Percentiles rank a stretch among this genome's conserved stretches.
phyloP scores from a whole-genome alignment of 2,797 vertebrate genomes.

The Oreochromis grahami region DNA sequence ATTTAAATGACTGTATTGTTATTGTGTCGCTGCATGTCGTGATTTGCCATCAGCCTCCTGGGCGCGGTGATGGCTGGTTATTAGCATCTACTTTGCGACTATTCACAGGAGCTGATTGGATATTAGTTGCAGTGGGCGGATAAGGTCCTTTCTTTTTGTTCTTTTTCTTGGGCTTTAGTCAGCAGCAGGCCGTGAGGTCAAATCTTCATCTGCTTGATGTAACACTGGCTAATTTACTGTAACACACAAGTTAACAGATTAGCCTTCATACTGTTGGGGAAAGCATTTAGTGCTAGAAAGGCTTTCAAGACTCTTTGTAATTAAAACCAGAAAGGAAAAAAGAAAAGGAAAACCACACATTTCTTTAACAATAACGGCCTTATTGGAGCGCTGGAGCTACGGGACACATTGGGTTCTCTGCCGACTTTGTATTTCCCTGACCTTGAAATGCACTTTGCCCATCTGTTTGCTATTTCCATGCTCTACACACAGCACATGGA shows the following conservation, averaged over 20 bases:
- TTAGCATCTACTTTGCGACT: slow-evolving; percentile 36
- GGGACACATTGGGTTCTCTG: not conserved
- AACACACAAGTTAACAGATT: slow-evolving; percentile 10
- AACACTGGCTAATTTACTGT: slow-evolving; percentile 22
- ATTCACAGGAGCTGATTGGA: slow-evolving; percentile 28
- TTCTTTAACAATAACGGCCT: not conserved
- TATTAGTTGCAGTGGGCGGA: slow-evolving; percentile 33
- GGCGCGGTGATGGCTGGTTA: slow-evolving; percentile 12
- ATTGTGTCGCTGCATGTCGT: slow-evolving; percentile 2
- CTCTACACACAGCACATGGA: not conserved
- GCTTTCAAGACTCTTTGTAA: not conserved
- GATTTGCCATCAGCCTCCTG: slow-evolving; percentile 25
- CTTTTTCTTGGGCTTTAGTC: slow-evolving; percentile 7
- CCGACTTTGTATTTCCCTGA: not conserved
- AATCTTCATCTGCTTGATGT: slow-evolving; percentile 13
- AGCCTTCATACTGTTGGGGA: not conserved
- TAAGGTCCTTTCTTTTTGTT: not conserved
- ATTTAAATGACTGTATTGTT: slow-evolving; percentile 53
- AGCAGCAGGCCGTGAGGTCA: slow-evolving; percentile 28
- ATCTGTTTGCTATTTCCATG: slow-evolving; percentile 10
- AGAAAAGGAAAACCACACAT: not conserved
- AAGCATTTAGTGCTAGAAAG: not conserved
- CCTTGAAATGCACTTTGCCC: slow-evolving; percentile 22
- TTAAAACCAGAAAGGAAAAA: not conserved
- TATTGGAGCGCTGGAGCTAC: not conserved